These are phyloP conservation scores for Hypsopygia costalis DNA, from an alignment of 2,888 invertebrate species.

Conservation along the genomic window DNA sequence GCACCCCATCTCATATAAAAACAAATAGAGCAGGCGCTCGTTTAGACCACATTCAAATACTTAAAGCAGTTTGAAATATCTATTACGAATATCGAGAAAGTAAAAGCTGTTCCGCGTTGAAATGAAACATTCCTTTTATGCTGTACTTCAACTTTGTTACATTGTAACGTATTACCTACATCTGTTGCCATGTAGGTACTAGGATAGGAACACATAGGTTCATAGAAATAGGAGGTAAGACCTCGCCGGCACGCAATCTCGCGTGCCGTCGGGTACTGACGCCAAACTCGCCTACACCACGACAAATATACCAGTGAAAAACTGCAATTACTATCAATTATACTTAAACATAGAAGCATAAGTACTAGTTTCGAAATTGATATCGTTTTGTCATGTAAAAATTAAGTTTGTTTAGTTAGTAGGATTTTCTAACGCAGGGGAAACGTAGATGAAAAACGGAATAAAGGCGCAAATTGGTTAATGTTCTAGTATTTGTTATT, in stretches of 20 bases:
- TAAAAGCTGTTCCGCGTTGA: too few relatives aligned
- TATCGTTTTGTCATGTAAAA: conserved; percentile 8
- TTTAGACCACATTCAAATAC: too few relatives aligned
- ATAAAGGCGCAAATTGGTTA: too few relatives aligned
- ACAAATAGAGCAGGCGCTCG: too few relatives aligned
- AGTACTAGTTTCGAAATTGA: conserved; percentile 24
- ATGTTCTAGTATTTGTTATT: too few relatives aligned
- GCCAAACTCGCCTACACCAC: conserved; percentile 44
- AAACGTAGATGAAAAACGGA: too few relatives aligned
- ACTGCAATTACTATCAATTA: conserved; percentile 36
- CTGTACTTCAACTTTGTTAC: conserved; percentile 8
- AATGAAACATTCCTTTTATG: too few relatives aligned
- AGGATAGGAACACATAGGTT: conserved; percentile 8
- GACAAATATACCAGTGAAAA: conserved; percentile 46
- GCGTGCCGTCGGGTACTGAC: conserved; percentile 65
- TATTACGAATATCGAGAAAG: too few relatives aligned
- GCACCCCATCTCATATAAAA: too few relatives aligned
- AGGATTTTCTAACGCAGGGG: too few relatives aligned
- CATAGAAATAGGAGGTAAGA: conserved; percentile 15
- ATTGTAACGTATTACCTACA: conserved; percentile 13
- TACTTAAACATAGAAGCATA: conserved; percentile 26
- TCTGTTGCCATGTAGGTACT: conserved; percentile 10
- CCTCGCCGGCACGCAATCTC: conserved; percentile 54
- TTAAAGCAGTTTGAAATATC: too few relatives aligned
- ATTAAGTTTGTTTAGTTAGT: background rate